Conservation (phyloP, 2,888 invertebrate genomes). For the Nemurella pictetii region DNA sequence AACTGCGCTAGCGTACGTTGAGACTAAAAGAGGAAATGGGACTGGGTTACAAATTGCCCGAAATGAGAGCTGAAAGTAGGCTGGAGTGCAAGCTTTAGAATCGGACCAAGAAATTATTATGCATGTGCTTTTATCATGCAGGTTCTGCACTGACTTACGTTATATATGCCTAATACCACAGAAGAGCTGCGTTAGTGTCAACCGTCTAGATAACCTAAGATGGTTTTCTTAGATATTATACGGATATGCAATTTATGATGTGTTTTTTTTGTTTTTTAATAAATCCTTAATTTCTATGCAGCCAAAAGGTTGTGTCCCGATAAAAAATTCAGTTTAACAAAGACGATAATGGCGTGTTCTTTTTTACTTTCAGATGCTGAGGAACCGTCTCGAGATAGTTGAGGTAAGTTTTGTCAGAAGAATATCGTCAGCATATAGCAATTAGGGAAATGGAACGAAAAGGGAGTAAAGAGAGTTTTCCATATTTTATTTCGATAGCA, state of each 20-base stretch:
- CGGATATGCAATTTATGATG: not conserved
- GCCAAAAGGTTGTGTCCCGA: no score
- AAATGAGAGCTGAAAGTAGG: not conserved
- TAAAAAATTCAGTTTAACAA: no score
- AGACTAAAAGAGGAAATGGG: not conserved
- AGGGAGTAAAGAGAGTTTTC: no score
- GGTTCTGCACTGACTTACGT: not conserved
- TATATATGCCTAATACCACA: not conserved
- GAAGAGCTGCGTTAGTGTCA: no score
- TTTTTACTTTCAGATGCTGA: not conserved
- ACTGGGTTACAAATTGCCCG: not conserved
- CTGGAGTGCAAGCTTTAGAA: not conserved
- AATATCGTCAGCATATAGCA: not conserved
- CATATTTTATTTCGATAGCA: no score
- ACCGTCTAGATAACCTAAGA: no score
- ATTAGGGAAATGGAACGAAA: no score
- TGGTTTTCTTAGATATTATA: not conserved
- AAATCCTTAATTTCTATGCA: no score
- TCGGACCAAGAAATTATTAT: not conserved
- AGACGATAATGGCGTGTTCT: no score
- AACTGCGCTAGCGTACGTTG: not conserved
- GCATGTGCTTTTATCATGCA: not conserved
- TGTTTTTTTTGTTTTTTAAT: not conserved
- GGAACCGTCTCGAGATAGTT: not conserved
- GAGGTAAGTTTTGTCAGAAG: not conserved